Evolutionary conservation across 2,888 invertebrate genomes (phyloP), one percentile per base, ranked within the genome.

Genomic region (Hemistola chrysoprasaria): DNA sequence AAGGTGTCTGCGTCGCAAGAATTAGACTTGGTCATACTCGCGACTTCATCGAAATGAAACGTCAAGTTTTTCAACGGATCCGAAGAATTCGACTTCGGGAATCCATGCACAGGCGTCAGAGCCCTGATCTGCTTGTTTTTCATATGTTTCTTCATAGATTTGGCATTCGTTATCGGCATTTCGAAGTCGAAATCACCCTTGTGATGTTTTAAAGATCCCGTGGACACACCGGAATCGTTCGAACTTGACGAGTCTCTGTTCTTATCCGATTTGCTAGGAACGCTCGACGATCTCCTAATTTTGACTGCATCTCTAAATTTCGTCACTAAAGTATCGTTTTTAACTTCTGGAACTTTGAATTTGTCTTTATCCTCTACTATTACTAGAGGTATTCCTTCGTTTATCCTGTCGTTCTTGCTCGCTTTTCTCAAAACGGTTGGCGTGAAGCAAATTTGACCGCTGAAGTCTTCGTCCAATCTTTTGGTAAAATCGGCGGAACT

Each of bases 171-270:
- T 10, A 89, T 58, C 0, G 91, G 88, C 65, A 84, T 77, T 64
- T 92, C 92, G 32, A 92, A 92, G 42, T 92, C 92, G 52, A 92
- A 92, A 55, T 92, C 92, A 0, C 90, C 90, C 5, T 82, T 91
- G 54, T 91, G 86, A 54, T 92, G 92, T 42, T 92, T 92, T 33
- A 92, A 68, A 0, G 92, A 92, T 0, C 92, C 92, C 0, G 92
- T 92, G 0, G 92, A 93, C 0, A 93, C 93, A 0, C 93, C 93
- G 0, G 93, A 93, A 58, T 93, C 93, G 58, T 93, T 93, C 3
- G 93, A 93, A 61, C 93, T 92, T 0, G 93, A 92, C 0, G 93
- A 93, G 55, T 93, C 93, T 40, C 93, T 77, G 46, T 93, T 93
- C 50, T 92, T 92, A 3, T 92, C 92, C 0, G 91, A 90, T 69